Conservation (phyloP, 2,888 invertebrate genomes). For the Melieria omissa region DNA sequence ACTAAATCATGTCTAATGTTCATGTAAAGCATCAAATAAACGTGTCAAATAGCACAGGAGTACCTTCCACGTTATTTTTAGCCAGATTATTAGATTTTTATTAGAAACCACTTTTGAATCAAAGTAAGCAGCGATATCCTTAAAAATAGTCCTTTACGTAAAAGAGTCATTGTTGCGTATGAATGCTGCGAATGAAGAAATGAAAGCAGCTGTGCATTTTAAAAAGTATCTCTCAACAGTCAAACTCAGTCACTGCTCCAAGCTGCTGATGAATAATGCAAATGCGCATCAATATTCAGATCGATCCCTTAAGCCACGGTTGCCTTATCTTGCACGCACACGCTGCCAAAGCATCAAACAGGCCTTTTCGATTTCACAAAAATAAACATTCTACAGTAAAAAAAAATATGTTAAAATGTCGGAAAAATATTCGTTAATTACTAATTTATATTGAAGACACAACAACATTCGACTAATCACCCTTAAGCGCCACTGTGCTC, state of each 20-base stretch:
- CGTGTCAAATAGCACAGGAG: background rate
- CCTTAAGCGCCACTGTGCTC: background rate
- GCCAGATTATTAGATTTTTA: no score
- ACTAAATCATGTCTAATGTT: no score
- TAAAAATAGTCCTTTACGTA: no score
- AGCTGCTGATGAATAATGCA: constrained; percentile 26
- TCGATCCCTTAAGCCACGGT: constrained; percentile 28
- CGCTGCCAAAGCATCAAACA: background rate
- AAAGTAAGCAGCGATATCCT: no score
- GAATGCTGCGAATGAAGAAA: no score
- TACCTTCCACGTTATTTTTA: no score
- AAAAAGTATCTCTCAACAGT: no score
- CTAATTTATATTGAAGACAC: constrained; percentile 30
- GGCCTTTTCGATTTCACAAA: no score
- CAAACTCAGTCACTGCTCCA: background rate
- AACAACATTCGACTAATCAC: constrained; percentile 29
- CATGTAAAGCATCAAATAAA: background rate
- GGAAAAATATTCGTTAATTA: constrained; percentile 30
- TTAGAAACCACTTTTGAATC: no score
- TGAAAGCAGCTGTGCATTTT: constrained; percentile 7
- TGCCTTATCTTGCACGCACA: constrained; percentile 20
- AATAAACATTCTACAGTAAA: no score
- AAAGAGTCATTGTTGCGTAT: no score
- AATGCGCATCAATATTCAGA: constrained; percentile 28
- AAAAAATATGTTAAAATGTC: background rate